Evolutionary conservation across 2,113 vertebrate species (phyloP).

Genomic region (Cavia aperea): DNA sequence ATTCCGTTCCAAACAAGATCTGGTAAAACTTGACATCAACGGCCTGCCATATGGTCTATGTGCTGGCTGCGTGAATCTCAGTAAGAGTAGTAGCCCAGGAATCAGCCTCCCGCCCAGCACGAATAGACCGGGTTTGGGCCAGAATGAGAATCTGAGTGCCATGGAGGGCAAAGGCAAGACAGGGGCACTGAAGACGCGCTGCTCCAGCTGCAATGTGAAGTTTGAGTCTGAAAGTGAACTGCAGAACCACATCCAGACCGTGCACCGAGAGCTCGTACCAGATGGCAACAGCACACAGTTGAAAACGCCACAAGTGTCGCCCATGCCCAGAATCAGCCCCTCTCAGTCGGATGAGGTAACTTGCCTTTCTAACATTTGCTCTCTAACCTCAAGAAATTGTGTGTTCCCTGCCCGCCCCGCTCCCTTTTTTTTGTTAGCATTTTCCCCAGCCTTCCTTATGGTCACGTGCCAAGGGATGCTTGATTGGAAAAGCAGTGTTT

Average conservation of each 20-base stretch:
- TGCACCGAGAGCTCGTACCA: conserved; percentile 89
- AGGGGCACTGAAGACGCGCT: conserved; percentile 90
- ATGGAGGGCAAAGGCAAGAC: conserved; percentile 88
- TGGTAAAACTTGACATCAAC: conserved; percentile 97
- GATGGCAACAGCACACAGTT: conserved; percentile 87
- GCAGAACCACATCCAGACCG: conserved; percentile 91
- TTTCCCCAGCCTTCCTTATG: conserved; percentile 50
- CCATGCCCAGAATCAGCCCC: conserved; percentile 96
- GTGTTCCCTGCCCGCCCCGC: too few relatives aligned
- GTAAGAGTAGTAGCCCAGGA: conserved; percentile 91
- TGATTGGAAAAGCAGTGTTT: conserved; percentile 62
- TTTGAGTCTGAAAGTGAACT: conserved; percentile 97
- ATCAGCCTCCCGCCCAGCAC: conserved; percentile 85
- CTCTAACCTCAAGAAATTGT: conserved; percentile 61
- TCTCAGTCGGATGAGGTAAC: conserved; percentile 97
- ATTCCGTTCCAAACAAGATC: conserved; percentile 94
- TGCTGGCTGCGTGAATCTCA: conserved; percentile 89
- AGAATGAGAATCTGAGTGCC: conserved; percentile 86
- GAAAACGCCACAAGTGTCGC: conserved; percentile 95
- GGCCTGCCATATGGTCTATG: conserved; percentile 97
- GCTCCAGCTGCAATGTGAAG: conserved; percentile 97
- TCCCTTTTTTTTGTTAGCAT: neutral
- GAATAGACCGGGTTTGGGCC: conserved; percentile 79
- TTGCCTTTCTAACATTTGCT: conserved; percentile 69
- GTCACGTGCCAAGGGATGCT: conserved; percentile 64